Percentiles rank a stretch among this genome's conserved stretches.
phyloP scores from a whole-genome alignment of 2,888 invertebrate species.

The Aphidius colemani region DNA sequence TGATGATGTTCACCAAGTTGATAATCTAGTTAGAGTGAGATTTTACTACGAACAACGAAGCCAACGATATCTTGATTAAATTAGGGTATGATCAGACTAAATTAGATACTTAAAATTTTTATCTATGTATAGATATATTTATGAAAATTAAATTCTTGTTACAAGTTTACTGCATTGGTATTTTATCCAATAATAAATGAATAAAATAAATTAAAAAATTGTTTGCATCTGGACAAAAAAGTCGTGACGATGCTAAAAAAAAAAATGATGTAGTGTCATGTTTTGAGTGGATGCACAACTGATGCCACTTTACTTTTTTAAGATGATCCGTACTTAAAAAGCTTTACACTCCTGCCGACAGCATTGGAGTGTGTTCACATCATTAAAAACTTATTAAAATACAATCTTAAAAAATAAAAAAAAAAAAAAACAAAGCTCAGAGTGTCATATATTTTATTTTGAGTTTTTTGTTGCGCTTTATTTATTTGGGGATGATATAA shows the following conservation, averaged over 20 bases:
- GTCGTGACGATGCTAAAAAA: conserved; percentile 12
- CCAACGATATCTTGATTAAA: conserved; percentile 50
- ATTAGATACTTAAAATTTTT: conserved; percentile 58
- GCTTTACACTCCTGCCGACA: conserved; percentile 38
- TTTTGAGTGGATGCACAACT: background rate
- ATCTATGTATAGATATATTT: background rate
- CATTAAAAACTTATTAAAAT: too few relatives aligned
- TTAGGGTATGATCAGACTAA: conserved; percentile 56
- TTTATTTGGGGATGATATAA: background rate
- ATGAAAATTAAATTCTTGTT: background rate
- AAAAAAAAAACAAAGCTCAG: too few relatives aligned
- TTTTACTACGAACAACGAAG: conserved; percentile 26
- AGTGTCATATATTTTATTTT: too few relatives aligned
- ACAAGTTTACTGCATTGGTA: background rate
- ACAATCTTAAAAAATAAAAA: too few relatives aligned
- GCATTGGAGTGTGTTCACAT: background rate
- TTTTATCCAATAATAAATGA: background rate
- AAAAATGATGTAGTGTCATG: background rate
- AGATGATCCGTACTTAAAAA: conserved; percentile 31
- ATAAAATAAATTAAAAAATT: background rate
- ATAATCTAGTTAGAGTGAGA: conserved; percentile 33
- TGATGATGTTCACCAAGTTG: conserved; percentile 28
- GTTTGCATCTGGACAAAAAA: conserved; percentile 4
- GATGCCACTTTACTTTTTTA: conserved; percentile 17
- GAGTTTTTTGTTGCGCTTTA: too few relatives aligned